phyloP scores from a whole-genome alignment of 1,140 invertebrate genomes.

The Diorhabda sublineata region DNA sequence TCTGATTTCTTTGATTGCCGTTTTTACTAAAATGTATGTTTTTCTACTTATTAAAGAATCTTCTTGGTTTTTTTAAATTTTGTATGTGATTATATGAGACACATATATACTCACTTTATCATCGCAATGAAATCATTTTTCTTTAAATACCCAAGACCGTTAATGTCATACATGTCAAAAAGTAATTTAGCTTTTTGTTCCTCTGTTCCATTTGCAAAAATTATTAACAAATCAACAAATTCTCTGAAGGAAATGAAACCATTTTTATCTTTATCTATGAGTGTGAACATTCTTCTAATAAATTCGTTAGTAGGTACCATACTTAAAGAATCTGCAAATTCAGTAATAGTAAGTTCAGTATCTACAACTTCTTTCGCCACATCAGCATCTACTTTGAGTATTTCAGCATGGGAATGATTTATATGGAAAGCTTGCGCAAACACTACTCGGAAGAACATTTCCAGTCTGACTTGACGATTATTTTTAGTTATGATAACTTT shows the following conservation, averaged over 20 bases:
- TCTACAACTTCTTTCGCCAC: constrained; percentile 50
- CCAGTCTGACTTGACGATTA: constrained; percentile 49
- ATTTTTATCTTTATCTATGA: constrained; percentile 62
- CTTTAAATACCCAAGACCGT: constrained; percentile 50
- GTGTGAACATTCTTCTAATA: constrained; percentile 57
- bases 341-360: constrained; percentile 52
- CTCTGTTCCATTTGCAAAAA: constrained; percentile 56
- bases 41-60: constrained; percentile 35
- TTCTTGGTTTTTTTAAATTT: background rate
- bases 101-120: constrained; percentile 51
- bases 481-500: constrained; percentile 48
- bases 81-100: background rate
- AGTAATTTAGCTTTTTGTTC: constrained; percentile 56
- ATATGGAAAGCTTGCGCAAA: constrained; percentile 53
- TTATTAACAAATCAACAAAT: constrained; percentile 60
- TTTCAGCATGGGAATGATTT: constrained; percentile 46
- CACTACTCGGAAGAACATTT: constrained; percentile 54
- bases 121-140: constrained; percentile 53
- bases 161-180: constrained; percentile 61
- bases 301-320: constrained; percentile 56
- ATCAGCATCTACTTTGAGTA: constrained; percentile 45
- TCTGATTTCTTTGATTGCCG: constrained; percentile 42
- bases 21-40: constrained; percentile 60
- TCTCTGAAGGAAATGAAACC: constrained; percentile 65
- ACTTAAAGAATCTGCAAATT: constrained; percentile 60